phyloP scores from a whole-genome alignment of 1,140 invertebrate genomes.

The Brachionus calyciflorus region DNA sequence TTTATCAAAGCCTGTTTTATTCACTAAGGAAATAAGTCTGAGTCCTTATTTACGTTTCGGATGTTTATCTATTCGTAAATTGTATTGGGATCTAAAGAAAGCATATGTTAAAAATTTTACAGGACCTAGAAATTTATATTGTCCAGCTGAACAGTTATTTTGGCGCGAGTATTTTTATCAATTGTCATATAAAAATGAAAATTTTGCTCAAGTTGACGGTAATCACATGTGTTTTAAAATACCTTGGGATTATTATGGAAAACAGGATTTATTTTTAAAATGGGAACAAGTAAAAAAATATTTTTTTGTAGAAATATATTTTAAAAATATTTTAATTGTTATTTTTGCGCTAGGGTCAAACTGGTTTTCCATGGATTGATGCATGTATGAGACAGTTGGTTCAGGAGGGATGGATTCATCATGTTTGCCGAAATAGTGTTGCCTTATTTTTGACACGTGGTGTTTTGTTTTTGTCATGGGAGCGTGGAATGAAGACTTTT shows the following conservation, averaged over 20 bases:
- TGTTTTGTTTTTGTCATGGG: slow-evolving; percentile 73
- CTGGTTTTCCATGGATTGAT: slow-evolving; percentile 61
- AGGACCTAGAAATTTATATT: not conserved
- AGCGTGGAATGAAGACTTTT: slow-evolving; percentile 65
- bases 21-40: slow-evolving; percentile 68
- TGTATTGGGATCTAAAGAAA: slow-evolving; percentile 54
- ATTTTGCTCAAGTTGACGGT: slow-evolving; percentile 43
- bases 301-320: not conserved
- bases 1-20: slow-evolving; percentile 68
- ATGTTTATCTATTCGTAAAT: slow-evolving; percentile 59
- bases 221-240: slow-evolving; percentile 46
- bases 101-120: slow-evolving; percentile 48
- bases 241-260: slow-evolving; percentile 57
- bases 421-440: slow-evolving; percentile 69
- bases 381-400: slow-evolving; percentile 70
- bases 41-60: slow-evolving; percentile 68
- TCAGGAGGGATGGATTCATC: slow-evolving; percentile 71
- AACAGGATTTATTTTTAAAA: slow-evolving; percentile 63
- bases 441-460: slow-evolving; percentile 72
- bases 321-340: not conserved
- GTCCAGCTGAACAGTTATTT: slow-evolving; percentile 42
- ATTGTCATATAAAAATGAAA: slow-evolving; percentile 45
- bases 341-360: slow-evolving; percentile 52
- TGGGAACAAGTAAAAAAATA: slow-evolving; percentile 48
- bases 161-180: slow-evolving; percentile 45